Evolutionary conservation across 1,140 invertebrate species (phyloP), one percentile per base, ranked within the genome.

Genomic region (Dendroctonus ponderosae): DNA sequence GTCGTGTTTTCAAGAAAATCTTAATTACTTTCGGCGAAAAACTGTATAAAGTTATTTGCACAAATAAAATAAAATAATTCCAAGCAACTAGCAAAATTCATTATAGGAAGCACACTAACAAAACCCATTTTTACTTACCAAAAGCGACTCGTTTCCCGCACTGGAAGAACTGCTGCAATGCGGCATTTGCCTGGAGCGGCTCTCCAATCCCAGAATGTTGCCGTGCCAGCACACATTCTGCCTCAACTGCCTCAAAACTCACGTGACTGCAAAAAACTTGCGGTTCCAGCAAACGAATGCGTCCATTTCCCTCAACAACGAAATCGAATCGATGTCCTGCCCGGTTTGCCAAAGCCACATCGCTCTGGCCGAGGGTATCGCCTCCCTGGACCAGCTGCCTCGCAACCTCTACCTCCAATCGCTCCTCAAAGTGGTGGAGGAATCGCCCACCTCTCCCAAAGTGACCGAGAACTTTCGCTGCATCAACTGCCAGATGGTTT

Each of bases 221-320:
- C 86, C 87, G 5, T 91, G 89, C 74, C 89, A 90, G 74, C 89
- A 91, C 76, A 90, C 89, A 0, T 91, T 91, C 76, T 91, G 90
- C 72, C 74, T 84, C 46, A 75, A 81, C 11, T 90, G 88, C 70
- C 80, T 90, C 8, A 79, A 82, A 67, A 79, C 78, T 44, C 81
- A 82, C 53, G n/a, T 72, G 5, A 75, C 79, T n/a, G 76, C 77
- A 57, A 69, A 69, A 64, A 69, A 67, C 43, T 43, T 67, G 40
- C 62, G 62, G n/a, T 15, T 61, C 15, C 11, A 11, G 7, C 37
- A 14, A 3, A 58, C 26, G 7, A 56, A 11, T 42, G 15, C 41
- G 15, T 60, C 62, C 43, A 8, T 68, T 7, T 50, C 59, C 15
- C 4, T 69, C 3, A 52, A 54, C n/a, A 43, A 15, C 9, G 42